Conservation (phyloP, 2,113 vertebrate genomes). For the Butorides virescens region DNA sequence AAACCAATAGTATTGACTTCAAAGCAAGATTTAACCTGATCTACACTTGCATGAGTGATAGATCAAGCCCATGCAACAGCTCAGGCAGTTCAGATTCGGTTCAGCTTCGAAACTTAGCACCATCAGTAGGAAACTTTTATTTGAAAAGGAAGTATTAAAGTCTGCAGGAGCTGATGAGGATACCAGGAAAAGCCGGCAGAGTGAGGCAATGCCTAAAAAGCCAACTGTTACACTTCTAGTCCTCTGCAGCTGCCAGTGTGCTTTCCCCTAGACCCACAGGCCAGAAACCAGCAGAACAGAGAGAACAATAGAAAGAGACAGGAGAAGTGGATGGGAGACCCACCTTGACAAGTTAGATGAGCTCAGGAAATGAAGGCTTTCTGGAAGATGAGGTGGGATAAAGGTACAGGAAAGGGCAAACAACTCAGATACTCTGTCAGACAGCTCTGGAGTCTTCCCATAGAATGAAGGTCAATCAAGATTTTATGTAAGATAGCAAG, state of each 20-base stretch:
- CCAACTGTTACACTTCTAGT: neutral
- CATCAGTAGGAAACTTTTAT: neutral
- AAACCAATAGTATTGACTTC: neutral
- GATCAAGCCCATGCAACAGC: neutral
- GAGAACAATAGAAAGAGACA: neutral
- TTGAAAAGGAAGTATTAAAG: neutral
- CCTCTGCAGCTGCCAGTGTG: neutral
- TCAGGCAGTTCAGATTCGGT: neutral
- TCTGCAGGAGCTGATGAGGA: neutral
- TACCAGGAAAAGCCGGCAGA: neutral
- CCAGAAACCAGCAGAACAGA: neutral
- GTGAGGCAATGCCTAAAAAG: neutral
- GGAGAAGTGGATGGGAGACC: neutral
- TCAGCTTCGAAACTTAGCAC: neutral
- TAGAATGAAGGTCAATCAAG: neutral
- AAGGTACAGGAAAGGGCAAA: constrained; percentile 2
- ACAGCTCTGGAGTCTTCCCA: neutral
- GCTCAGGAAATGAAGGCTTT: neutral
- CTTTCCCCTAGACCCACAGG: neutral
- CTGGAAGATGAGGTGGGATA: neutral
- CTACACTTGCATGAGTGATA: neutral
- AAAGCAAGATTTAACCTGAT: neutral
- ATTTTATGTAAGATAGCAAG: neutral
- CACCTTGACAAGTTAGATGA: neutral
- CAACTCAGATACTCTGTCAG: neutral